phyloP scores from a whole-genome alignment of 2,113 vertebrate genomes.

The Bettongia penicillata region DNA sequence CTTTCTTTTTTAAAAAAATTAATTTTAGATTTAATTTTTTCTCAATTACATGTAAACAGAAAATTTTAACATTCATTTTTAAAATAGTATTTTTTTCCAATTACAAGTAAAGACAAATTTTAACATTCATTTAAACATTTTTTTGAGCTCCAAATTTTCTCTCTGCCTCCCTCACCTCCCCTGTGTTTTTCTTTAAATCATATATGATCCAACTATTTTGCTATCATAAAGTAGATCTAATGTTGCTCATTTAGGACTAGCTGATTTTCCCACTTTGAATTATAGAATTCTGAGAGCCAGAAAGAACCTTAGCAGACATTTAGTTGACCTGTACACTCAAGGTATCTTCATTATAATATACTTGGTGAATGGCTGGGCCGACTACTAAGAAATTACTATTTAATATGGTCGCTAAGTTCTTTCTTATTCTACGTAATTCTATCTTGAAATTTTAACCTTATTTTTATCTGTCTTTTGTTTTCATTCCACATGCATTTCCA shows the following conservation, averaged over 20 bases:
- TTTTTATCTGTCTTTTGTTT: background rate
- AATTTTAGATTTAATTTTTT: too few relatives aligned
- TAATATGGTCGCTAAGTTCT: too few relatives aligned
- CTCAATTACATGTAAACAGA: background rate
- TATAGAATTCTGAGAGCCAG: background rate
- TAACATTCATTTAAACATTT: background rate
- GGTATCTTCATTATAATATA: background rate
- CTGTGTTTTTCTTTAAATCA: background rate
- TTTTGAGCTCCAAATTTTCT: background rate
- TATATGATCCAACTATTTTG: background rate
- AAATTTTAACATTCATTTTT: background rate
- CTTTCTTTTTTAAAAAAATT: background rate
- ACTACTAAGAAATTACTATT: background rate
- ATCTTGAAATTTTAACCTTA: background rate
- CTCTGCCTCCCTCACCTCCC: background rate
- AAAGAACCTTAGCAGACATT: background rate
- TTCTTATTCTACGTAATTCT: background rate
- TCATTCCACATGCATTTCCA: background rate
- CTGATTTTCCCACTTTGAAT: background rate
- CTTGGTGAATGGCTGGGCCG: background rate
- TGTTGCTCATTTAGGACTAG: background rate
- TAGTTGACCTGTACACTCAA: background rate
- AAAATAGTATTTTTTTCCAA: background rate
- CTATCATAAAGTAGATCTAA: background rate
- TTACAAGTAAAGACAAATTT: background rate